Conservation (phyloP, 1,140 invertebrate genomes). For the Drosophila nasuta region DNA sequence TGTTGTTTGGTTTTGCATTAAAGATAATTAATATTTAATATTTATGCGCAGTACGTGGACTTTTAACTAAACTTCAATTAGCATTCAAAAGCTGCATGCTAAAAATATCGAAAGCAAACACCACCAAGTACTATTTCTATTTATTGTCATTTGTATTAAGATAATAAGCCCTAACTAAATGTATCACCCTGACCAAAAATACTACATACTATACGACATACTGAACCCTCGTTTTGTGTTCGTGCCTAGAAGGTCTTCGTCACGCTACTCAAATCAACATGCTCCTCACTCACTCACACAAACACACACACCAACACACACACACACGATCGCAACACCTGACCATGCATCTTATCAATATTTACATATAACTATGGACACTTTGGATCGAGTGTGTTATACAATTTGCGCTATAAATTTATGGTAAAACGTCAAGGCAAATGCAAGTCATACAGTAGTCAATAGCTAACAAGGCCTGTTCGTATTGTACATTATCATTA, state of each 20-base stretch:
- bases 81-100: constrained; percentile 54
- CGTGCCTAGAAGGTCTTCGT: constrained; percentile 40
- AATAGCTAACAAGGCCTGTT: constrained; percentile 25
- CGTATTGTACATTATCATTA: constrained; percentile 40
- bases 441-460: constrained; percentile 39
- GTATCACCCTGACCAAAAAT: constrained; percentile 38
- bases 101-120: constrained; percentile 42
- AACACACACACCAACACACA: too few species aligned
- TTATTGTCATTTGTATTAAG: constrained; percentile 41
- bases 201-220: constrained; percentile 14
- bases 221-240: constrained; percentile 38
- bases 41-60: constrained; percentile 43
- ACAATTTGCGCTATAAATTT: constrained; percentile 54
- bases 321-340: constrained; percentile 14
- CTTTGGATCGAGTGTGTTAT: constrained; percentile 11
- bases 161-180: constrained; percentile 41
- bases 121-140: constrained; percentile 31
- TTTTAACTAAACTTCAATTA: constrained; percentile 65
- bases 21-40: constrained; percentile 43
- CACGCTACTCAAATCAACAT: constrained; percentile 32
- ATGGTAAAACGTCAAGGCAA: constrained; percentile 47
- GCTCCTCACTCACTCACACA: not conserved
- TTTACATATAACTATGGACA: constrained; percentile 61
- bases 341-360: constrained; percentile 54
- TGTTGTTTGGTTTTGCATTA: constrained; percentile 66